Evolutionary conservation across 2,888 invertebrate genomes (phyloP).

Genomic region (Drosophila anomalata): DNA sequence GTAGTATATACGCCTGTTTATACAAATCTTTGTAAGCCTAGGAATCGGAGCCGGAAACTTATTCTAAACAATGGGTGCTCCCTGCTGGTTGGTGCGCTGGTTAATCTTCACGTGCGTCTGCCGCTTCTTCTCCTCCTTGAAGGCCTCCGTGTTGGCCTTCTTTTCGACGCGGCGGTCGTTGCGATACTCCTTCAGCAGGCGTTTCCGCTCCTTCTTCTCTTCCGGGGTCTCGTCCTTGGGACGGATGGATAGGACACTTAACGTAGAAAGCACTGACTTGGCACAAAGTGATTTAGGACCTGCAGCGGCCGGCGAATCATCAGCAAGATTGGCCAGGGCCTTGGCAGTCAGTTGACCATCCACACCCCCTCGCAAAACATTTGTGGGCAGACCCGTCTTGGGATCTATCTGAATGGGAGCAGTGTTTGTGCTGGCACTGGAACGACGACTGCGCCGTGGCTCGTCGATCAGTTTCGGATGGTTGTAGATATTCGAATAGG

Average conservation of each 20-base stretch:
- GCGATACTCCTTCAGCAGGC: constrained; percentile 90
- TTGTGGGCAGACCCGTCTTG: constrained; percentile 90
- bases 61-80: constrained; percentile 86
- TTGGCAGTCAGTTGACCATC: constrained; percentile 88
- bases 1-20: constrained; percentile 12
- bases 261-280: constrained; percentile 88
- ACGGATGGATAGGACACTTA: constrained; percentile 88
- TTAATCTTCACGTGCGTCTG: constrained; percentile 91
- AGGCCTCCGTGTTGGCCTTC: constrained; percentile 91
- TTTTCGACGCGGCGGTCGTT: constrained; percentile 91
- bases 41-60: constrained; percentile 27
- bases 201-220: constrained; percentile 91
- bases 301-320: constrained; percentile 70
- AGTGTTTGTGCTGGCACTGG: constrained; percentile 53
- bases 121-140: constrained; percentile 93
- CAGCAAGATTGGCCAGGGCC: constrained; percentile 88
- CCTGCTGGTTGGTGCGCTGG: constrained; percentile 90
- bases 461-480: constrained; percentile 94
- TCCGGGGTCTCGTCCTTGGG: constrained; percentile 91
- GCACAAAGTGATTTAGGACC: constrained; percentile 86
- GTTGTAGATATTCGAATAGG: constrained; percentile 95
- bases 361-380: constrained; percentile 86
- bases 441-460: constrained; percentile 85
- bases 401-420: constrained; percentile 87
- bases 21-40: constrained; percentile 36